Percentiles rank a stretch among this genome's conserved stretches.
Conservation (phyloP, 2,888 invertebrate genomes). For the Philereme transversata region DNA sequence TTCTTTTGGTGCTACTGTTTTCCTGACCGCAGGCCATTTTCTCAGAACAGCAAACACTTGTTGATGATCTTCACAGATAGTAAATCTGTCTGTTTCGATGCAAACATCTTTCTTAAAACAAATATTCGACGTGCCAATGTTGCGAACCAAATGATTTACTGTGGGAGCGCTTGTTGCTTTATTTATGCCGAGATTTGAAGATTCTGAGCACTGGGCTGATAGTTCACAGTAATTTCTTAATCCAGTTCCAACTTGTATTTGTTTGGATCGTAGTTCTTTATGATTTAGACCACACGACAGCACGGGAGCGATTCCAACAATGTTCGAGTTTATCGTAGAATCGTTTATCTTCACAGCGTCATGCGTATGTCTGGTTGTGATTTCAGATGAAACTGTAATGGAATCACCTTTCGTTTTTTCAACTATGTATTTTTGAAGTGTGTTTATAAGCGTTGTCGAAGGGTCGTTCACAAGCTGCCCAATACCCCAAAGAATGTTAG, state of each 20-base stretch:
- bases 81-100: slow-evolving; percentile 43
- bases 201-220: slow-evolving; percentile 49
- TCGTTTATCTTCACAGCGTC: slow-evolving; percentile 5
- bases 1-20: slow-evolving; percentile 26
- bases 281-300: slow-evolving; percentile 19
- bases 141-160: slow-evolving; percentile 40
- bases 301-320: slow-evolving; percentile 2
- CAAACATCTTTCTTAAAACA: slow-evolving; percentile 44
- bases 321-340: background rate
- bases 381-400: slow-evolving; percentile 13
- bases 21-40: slow-evolving; percentile 43
- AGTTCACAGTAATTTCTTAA: slow-evolving; percentile 39
- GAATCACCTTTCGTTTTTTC: slow-evolving; percentile 24
- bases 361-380: slow-evolving; percentile 7
- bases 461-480: slow-evolving; percentile 65
- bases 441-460: slow-evolving; percentile 54
- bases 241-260: slow-evolving; percentile 51
- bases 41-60: slow-evolving; percentile 47
- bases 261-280: slow-evolving; percentile 28
- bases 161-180: slow-evolving; percentile 52
- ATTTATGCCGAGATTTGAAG: slow-evolving; percentile 24
- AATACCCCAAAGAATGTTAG: slow-evolving; percentile 59
- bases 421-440: slow-evolving; percentile 48
- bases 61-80: slow-evolving; percentile 57
- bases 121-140: slow-evolving; percentile 39